phyloP scores from a whole-genome alignment of 2,113 vertebrate species.

The Xerus inauris region DNA sequence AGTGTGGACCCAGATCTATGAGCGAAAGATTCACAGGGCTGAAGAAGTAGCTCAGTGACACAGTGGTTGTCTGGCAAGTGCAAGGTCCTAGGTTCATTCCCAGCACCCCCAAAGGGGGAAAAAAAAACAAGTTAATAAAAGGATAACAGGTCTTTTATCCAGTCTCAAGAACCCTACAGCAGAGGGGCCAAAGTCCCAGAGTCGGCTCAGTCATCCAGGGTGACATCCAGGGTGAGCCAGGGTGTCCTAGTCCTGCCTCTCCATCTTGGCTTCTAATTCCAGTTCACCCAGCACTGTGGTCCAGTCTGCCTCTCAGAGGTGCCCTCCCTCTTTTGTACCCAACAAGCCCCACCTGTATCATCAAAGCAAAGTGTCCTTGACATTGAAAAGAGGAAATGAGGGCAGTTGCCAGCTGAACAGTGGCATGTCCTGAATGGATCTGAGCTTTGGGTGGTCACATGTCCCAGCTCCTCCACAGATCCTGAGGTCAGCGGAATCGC shows the following conservation, averaged over 20 bases:
- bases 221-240: neutral
- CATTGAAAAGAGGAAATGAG: too few relatives aligned
- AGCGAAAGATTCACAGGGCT: neutral
- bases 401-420: neutral
- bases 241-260: neutral
- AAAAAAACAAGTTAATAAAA: neutral
- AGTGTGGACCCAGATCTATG: too few relatives aligned
- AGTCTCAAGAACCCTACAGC: neutral
- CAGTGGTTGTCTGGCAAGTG: too few relatives aligned
- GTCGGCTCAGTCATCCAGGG: neutral
- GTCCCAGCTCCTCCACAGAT: too few relatives aligned
- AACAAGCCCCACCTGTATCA: neutral
- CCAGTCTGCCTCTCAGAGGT: too few relatives aligned
- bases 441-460: too few relatives aligned
- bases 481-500: accelerated
- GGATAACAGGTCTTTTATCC: too few relatives aligned
- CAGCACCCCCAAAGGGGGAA: too few relatives aligned
- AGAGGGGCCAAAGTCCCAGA: too few relatives aligned
- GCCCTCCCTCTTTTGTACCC: too few relatives aligned
- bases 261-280: neutral
- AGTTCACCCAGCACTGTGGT: neutral
- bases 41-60: neutral
- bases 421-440: neutral
- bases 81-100: too few relatives aligned
- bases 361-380: neutral